Base-by-base conservation (phyloP, 2,797 vertebrate genomes). In the Cygnus olor region DNA sequence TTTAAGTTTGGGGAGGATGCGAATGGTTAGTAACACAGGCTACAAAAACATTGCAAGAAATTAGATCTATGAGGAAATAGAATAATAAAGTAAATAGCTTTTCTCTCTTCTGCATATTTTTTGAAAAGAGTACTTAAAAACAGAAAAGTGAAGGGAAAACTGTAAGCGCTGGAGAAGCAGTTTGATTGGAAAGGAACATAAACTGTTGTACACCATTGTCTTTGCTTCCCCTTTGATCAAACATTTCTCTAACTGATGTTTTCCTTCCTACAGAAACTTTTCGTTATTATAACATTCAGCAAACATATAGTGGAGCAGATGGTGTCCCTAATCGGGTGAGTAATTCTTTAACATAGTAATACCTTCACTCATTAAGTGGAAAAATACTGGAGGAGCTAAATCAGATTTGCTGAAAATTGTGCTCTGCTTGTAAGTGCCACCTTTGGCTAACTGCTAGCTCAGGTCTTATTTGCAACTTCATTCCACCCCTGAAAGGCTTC, bases 251-350 rank as follows among this genome's bases (percentile, higher is more conserved):
- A 90, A 97, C 89, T 93, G 42, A 38, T 95, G 64, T 96, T 97
- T 95, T 97, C 95, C 86, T 97, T 97, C 97, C 97, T 97, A 95
- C 98, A 99, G 99, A 99, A 99, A 98, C 98, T 98, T 93, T 99
- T 99, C 94, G 99, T 99, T 95, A 99, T 99, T 93, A 96, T 99
- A 98, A 99, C 98, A 89, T 99, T 99, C 98, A 99, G 98, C 98
- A 98, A 98, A 96, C 98, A 99, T 97, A 99, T 98, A 94, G 98
- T 99, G 97, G 98, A 99, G 96, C 99, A 99, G 98, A 99, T 99
- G 98, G 99, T 99, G 97, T 98, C 98, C 95, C 98, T 99, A 94
- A 98, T 98, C 79, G 98, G 99, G 99, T 99, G 98, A 99, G 99
- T 99, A 98, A 97, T 94, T 97, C 95, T 97, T 94, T 91, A 77